phyloP scores from a whole-genome alignment of 2,888 invertebrate genomes.

The Perizoma affinitatum region DNA sequence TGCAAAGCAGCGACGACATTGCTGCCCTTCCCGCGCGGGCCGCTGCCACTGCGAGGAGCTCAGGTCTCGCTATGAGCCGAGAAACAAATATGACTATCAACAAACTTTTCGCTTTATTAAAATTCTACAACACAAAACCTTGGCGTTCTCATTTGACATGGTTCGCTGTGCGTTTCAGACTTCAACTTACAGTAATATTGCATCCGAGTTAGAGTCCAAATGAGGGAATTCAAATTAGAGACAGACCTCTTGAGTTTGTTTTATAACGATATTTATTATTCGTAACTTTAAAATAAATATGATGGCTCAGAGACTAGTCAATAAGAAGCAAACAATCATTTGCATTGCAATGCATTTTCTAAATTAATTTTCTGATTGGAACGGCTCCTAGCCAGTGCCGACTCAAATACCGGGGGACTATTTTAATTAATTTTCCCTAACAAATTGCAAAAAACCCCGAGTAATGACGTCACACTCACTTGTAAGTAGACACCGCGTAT shows the following conservation, averaged over 20 bases:
- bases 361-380: conserved; percentile 23
- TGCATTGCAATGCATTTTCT: conserved; percentile 27
- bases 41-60: conserved; percentile 30
- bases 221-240: too few species aligned
- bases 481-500: neutral
- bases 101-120: conserved; percentile 65
- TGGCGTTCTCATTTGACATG: conserved; percentile 38
- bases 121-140: conserved; percentile 46
- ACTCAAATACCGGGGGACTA: conserved; percentile 67
- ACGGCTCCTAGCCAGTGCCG: conserved; percentile 48
- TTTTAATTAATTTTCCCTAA: conserved; percentile 74
- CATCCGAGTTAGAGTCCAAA: conserved; percentile 6
- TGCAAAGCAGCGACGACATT: conserved; percentile 63
- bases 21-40: conserved; percentile 43
- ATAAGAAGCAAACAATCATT: conserved; percentile 22
- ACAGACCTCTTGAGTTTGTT: too few species aligned
- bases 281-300: too few species aligned
- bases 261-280: too few species aligned
- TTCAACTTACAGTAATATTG: conserved; percentile 17
- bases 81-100: conserved; percentile 65
- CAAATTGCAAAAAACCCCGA: conserved; percentile 68
- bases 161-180: conserved; percentile 18
- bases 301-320: neutral
- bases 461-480: conserved; percentile 58
- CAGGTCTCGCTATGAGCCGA: conserved; percentile 54